A percentile compares a stretch with the other conserved stretches of the same genome.
Evolutionary conservation across 2,797 vertebrate species (phyloP).

Genomic region (Diceros bicornis): DNA sequence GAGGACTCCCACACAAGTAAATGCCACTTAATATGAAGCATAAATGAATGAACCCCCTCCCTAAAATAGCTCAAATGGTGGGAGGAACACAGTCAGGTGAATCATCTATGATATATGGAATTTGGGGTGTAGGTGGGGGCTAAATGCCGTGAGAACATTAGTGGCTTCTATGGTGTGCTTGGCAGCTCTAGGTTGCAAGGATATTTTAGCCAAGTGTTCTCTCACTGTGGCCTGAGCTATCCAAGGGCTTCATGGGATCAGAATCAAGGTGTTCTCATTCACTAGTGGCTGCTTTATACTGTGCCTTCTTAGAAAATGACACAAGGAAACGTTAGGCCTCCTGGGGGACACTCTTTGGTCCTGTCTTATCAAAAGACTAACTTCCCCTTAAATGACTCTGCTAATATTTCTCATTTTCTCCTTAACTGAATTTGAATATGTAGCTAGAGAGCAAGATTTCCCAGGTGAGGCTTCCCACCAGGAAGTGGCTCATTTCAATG

Average conservation of each 20-base stretch:
- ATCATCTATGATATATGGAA: conserved; percentile 43
- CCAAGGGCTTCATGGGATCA: background rate
- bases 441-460: conserved; percentile 7
- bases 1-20: conserved; percentile 51
- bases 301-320: conserved; percentile 48
- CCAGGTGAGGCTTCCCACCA: conserved; percentile 42
- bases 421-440: conserved; percentile 39
- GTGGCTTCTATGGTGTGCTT: background rate
- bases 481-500: conserved; percentile 11
- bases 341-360: background rate
- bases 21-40: conserved; percentile 20
- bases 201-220: conserved; percentile 24
- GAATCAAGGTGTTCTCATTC: conserved; percentile 45
- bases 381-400: conserved; percentile 40
- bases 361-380: conserved; percentile 48
- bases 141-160: conserved; percentile 14
- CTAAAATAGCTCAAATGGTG: background rate
- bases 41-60: conserved; percentile 3
- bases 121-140: background rate
- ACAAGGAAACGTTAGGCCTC: background rate
- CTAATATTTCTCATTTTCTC: background rate
- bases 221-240: background rate
- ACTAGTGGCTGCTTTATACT: background rate
- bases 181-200: background rate
- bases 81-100: conserved; percentile 50